Evolutionary conservation across 2,797 vertebrate species (phyloP).

Genomic region (Stomatorhinus walkeri): DNA sequence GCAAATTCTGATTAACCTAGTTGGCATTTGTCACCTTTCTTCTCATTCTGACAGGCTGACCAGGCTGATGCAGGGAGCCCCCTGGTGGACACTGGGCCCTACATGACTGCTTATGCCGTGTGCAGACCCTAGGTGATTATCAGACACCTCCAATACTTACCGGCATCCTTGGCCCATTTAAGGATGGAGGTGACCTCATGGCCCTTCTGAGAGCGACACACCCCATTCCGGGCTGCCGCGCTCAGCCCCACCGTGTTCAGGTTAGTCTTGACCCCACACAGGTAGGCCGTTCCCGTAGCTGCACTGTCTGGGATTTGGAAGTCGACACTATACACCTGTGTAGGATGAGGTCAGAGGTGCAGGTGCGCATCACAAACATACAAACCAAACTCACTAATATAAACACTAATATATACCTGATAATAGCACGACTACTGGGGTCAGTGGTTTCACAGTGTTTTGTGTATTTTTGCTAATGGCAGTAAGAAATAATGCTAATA

Average conservation of each 20-base stretch:
- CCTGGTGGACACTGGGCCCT: not conserved
- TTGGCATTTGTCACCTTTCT: not conserved
- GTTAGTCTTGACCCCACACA: constrained; percentile 70
- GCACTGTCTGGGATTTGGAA: constrained; percentile 69
- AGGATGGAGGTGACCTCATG: constrained; percentile 70
- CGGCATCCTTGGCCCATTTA: constrained; percentile 66
- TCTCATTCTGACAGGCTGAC: not conserved
- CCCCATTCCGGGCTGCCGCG: constrained; percentile 55
- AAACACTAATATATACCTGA: not conserved
- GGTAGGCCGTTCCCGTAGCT: constrained; percentile 63
- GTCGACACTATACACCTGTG: constrained; percentile 65
- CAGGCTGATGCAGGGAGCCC: not conserved
- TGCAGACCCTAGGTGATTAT: not conserved
- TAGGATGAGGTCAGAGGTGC: not conserved
- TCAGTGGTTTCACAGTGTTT: not conserved
- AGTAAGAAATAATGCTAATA: not conserved
- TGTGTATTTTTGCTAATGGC: not conserved
- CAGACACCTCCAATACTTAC: constrained; percentile 30
- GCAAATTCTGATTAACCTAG: not conserved
- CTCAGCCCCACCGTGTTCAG: constrained; percentile 58
- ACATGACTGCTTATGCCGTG: not conserved
- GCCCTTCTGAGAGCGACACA: constrained; percentile 60
- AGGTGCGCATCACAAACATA: not conserved
- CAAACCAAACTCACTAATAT: not conserved
- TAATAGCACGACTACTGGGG: not conserved